Evolutionary conservation across 2,113 vertebrate species (phyloP).

Genomic region (Ptyas mucosa): DNA sequence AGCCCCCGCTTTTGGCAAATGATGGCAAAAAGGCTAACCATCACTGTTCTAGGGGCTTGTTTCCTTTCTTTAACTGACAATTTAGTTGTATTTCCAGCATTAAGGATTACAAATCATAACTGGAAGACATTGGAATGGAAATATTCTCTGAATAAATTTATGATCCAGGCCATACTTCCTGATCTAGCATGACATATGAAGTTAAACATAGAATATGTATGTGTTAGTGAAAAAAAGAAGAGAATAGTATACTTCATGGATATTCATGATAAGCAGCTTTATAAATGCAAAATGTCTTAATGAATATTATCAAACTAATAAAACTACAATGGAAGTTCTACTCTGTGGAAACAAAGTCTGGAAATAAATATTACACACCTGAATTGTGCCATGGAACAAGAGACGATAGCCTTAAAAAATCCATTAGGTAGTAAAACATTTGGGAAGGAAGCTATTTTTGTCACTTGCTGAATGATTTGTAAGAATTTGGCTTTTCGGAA

Average conservation of each 20-base stretch:
- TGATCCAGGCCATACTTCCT: not conserved
- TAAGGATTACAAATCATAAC: not conserved
- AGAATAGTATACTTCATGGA: not conserved
- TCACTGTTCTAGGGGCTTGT: not conserved
- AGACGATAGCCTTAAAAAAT: not conserved
- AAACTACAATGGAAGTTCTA: too few relatives aligned
- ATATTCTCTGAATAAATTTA: not conserved
- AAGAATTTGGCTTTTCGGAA: not conserved
- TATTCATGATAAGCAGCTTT: not conserved
- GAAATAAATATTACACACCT: not conserved
- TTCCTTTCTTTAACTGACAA: not conserved
- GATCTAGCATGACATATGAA: not conserved
- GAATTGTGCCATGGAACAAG: not conserved
- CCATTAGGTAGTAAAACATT: not conserved
- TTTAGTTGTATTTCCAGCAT: not conserved
- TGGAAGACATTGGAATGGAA: not conserved
- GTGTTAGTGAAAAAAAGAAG: not conserved
- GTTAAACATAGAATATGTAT: not conserved
- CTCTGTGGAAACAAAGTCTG: not conserved
- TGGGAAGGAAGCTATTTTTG: not conserved
- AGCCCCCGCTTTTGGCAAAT: too few relatives aligned
- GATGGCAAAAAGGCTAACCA: too few relatives aligned
- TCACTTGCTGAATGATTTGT: not conserved
- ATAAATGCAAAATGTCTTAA: not conserved
- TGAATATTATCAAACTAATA: not conserved